Evolutionary conservation across 2,113 vertebrate genomes (phyloP), one percentile per base, ranked within the genome.

Genomic region (Phylloscopus whistleri): DNA sequence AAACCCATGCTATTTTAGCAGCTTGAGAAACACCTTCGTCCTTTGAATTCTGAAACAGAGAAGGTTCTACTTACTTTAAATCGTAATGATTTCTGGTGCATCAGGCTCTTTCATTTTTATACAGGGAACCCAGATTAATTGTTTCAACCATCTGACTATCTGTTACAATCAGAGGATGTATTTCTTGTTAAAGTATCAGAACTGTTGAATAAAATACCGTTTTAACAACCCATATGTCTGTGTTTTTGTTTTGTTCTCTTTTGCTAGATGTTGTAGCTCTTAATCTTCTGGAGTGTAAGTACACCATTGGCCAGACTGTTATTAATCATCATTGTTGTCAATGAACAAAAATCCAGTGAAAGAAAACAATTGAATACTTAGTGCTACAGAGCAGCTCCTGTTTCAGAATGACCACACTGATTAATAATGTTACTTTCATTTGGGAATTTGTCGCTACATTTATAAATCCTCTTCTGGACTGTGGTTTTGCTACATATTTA

Each of bases 41-140:
- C 72, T 97, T 97, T 96, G 94, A 95, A 91, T 95, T 94, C 62
- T 90, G 64, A 79, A 95, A 96, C 90, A 95, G 83, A 95, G 88
- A 93, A 87, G 27, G 62, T 86, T 92, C 69, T 81, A 55, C 66
- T 95, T 87, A 62, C 76, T 95, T 97, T 87, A 87, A 93, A 91
- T 93, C 64, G 77, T 95, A 89, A 94, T 94, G 84, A 94, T 96
- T 95, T 92, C 64, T 97, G 95, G 79, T 91, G 78, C 68, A 95
- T 62, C 31, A 63, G 52, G 24, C 41, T 43, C 90, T 96, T 95
- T 95, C 87, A 94, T 91, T 96, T 94, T 86, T 81, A 87, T 84
- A 74, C 35, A 72, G 68, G 85, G 79, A 97, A 93, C 64, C 35
- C 77, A 94, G 94, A 95, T 96, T 94, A 97, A 96, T 96, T 92